These are phyloP conservation scores for Scelioninae gen. 1 DNA, from an alignment of 2,888 invertebrate species.

Conservation along the genomic window DNA sequence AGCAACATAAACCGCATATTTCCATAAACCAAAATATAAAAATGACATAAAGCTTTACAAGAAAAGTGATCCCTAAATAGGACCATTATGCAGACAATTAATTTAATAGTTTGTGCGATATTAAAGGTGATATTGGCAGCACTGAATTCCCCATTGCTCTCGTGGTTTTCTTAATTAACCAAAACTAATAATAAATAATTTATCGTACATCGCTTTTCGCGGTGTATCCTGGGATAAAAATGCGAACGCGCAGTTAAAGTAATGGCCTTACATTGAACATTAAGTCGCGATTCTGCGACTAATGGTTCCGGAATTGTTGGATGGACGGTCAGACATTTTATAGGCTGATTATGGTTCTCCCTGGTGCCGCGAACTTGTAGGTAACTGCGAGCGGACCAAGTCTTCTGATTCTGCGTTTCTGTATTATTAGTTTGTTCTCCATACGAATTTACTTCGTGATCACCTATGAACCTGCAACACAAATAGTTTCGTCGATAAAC, in stretches of 20 bases:
- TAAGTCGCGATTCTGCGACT: constrained; percentile 91
- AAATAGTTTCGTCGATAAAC: constrained; percentile 49
- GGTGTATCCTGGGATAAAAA: constrained; percentile 34
- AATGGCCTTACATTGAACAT: constrained; percentile 89
- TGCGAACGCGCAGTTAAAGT: constrained; percentile 33
- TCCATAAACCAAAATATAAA: no score
- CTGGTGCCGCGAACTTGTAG: constrained; percentile 92
- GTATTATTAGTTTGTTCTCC: constrained; percentile 90
- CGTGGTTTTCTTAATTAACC: constrained; percentile 11
- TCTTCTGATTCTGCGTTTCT: constrained; percentile 92
- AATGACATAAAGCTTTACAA: no score
- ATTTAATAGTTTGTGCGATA: background rate
- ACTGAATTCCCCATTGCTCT: background rate
- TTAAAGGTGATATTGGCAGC: background rate
- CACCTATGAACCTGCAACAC: constrained; percentile 77
- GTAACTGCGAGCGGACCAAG: constrained; percentile 94
- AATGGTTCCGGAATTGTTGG: constrained; percentile 90
- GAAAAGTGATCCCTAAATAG: background rate
- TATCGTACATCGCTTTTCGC: background rate
- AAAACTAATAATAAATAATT: constrained; percentile 22
- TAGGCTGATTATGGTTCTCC: constrained; percentile 90
- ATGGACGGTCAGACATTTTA: constrained; percentile 93
- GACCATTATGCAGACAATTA: background rate
- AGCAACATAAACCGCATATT: no score
- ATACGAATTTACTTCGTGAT: constrained; percentile 78